Evolutionary conservation across 2,797 vertebrate genomes (phyloP), one percentile per base, ranked within the genome.

Genomic region (Sebastes oblongus): DNA sequence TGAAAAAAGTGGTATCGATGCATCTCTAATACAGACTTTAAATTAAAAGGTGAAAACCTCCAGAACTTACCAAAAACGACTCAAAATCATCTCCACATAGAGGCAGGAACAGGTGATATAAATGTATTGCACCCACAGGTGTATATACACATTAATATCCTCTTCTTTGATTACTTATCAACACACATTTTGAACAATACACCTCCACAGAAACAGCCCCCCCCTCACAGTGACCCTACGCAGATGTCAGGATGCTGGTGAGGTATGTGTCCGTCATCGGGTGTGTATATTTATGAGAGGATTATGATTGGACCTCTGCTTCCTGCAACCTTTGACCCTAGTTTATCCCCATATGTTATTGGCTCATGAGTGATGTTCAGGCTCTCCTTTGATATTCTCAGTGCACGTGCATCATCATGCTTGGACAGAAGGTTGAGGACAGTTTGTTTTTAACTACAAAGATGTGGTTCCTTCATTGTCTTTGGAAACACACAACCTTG

Each of bases 271-370:
- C 92, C 79, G 4, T 90, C 86, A 79, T 80, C 85, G 6, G 34
- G 69, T 54, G 66, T 89, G 85, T 87, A 78, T 92, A 84, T 91
- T 91, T 89, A 90, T 82, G 64, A 80, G 71, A 77, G 79, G 86
- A 90, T 91, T 89, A 89, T 27, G 27, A 75, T 64, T 27, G 25
- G 76, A 83, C 3, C 60, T 75, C 62, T 42, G 86, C 82, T 80
- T 90, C 81, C 87, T 88, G 87, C 8, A 24, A 88, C 87, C 91
- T 89, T 55, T 90, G 82, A 89, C 88, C 88, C 52, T 0, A 25
- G 29, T 22, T 85, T 61, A 85, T 87, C 85, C 88, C 62, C 70
- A 4, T 29, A 56, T 78, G 79, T 85, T 88, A 83, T 68, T 78
- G 88, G 77, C 73, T 81, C 78, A 16, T 70, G 88, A 92, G 75